Conservation (phyloP, 2,888 invertebrate species). For the Drosophila barbarae region DNA sequence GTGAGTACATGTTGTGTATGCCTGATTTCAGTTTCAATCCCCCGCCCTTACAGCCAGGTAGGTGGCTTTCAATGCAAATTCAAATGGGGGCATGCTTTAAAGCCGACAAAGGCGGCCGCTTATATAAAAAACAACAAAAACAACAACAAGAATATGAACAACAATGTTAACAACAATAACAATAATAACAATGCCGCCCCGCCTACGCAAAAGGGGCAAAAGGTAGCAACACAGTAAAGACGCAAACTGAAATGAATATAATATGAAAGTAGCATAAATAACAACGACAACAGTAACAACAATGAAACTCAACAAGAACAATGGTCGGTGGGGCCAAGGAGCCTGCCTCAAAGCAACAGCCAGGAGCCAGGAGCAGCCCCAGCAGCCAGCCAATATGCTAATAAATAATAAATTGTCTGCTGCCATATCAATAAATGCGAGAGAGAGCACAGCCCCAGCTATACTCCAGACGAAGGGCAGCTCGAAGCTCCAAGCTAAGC, state of each 20-base stretch:
- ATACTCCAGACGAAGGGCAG: constrained; percentile 2
- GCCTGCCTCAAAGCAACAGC: constrained; percentile 33
- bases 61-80: constrained; percentile 65
- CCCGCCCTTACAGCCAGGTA: constrained; percentile 3
- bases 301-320: constrained; percentile 43
- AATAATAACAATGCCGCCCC: constrained; percentile 49
- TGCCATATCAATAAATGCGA: constrained; percentile 68
- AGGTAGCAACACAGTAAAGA: constrained; percentile 61
- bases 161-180: constrained; percentile 36
- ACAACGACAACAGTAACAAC: constrained; percentile 52
- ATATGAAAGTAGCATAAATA: constrained; percentile 72
- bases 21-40: constrained; percentile 37
- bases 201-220: constrained; percentile 38
- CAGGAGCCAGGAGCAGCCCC: constrained; percentile 13
- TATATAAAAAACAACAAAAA: constrained; percentile 22
- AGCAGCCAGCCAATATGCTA: constrained; percentile 62
- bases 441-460: constrained; percentile 3
- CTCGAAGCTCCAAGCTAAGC: constrained; percentile 8
- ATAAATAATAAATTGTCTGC: constrained; percentile 70
- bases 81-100: constrained; percentile 65
- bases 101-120: constrained; percentile 51
- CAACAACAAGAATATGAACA: constrained; percentile 22
- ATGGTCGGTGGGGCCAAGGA: constrained; percentile 14
- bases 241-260: constrained; percentile 69
- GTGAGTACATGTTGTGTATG: constrained; percentile 46